A percentile compares a stretch with the other conserved stretches of the same genome.
Evolutionary conservation across 2,797 vertebrate species (phyloP).

Genomic region (Ctenopoma kingsleyae): DNA sequence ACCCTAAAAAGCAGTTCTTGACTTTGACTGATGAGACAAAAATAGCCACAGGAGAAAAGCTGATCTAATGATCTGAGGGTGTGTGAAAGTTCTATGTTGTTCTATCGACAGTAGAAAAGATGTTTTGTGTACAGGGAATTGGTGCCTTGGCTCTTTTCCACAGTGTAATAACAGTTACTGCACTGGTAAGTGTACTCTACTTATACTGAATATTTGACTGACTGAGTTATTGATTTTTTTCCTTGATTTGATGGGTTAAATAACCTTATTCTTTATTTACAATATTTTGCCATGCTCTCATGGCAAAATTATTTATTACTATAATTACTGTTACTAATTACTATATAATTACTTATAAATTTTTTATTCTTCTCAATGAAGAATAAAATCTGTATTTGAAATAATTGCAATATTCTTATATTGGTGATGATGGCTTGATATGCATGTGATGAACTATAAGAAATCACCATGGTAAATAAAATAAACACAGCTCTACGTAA

Average conservation of each 20-base stretch:
- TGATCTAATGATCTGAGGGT: constrained; percentile 42
- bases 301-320: neutral
- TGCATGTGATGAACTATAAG: neutral
- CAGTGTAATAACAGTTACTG: constrained; percentile 52
- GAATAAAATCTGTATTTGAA: neutral
- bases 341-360: neutral
- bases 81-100: constrained; percentile 1
- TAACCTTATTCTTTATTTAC: neutral
- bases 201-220: neutral
- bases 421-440: neutral
- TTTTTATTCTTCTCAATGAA: neutral
- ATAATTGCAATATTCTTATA: neutral
- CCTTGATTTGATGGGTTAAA: neutral
- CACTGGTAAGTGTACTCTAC: constrained; percentile 71
- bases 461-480: neutral
- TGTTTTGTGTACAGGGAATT: constrained; percentile 51
- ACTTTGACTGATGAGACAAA: neutral
- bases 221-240: constrained; percentile 10
- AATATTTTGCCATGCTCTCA: neutral
- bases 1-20: neutral
- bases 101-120: constrained; percentile 7
- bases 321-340: too few species aligned
- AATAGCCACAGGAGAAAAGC: constrained; percentile 1
- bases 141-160: constrained; percentile 58
- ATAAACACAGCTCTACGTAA: neutral